Base-by-base conservation (phyloP, 2,113 vertebrate genomes). In the Camelus bactrianus region DNA sequence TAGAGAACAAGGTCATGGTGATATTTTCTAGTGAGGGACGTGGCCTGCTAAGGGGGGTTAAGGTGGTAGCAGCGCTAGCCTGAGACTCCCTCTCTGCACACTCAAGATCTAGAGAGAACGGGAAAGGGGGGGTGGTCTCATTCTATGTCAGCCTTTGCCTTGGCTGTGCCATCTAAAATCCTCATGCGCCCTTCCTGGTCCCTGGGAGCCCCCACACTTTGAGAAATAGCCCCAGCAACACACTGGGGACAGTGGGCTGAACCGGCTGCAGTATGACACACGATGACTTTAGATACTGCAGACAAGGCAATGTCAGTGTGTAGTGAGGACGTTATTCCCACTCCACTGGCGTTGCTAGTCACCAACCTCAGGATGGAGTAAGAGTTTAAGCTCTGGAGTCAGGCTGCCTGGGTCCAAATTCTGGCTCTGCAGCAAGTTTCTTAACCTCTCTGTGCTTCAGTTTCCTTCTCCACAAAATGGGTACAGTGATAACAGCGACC, bases 231-330 rank as follows among this genome's bases (percentile, higher is more conserved):
- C 50, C 17, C 28, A 2, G n/a, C 1, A 65, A 42, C 4, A 3
- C 4, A 0, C 0, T 9, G 32, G n/a, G n/a, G 22, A 30, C 8
- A 3, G 17, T 22, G 22, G 75, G 2, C 38, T 5, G 69, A 28
- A 2, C 8, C 0, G 1, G 20, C 24, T 35, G 15, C 3, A 26
- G 12, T 2, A 3, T 1, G 26, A 56, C 24, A 19, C 3, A 0
- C 0, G 6, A 15, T 20, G 30, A 52, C 1, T 62, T 24, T 50
- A 86, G 54, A 28, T 46, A 65, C 20, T 50, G 14, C 19, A 6
- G 80, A 30, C 0, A 7, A 52, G 42, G 19, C 22, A 24, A 0
- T 8, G 35, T 35, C 10, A 19, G 50, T 13, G 0, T 1, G 3
- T 15, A n/a, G 15, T 2, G 16, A 54, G 54, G 10, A 24, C 7